Percentiles rank a stretch among this genome's conserved stretches.
Conservation (phyloP, 2,888 invertebrate genomes). For the Mythimna loreyi region DNA sequence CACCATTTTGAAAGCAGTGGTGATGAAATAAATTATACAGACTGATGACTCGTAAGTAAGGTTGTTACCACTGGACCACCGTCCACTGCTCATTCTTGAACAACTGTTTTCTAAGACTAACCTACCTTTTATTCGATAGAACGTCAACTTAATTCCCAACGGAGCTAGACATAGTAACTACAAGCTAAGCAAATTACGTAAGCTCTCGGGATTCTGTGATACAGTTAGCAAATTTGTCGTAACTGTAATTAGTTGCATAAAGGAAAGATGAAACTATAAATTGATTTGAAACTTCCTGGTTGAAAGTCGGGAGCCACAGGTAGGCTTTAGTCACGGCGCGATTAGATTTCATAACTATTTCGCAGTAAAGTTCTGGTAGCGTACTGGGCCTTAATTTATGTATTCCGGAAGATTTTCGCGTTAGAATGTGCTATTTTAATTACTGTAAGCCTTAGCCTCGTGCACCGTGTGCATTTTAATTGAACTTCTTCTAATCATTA, state of each 20-base stretch:
- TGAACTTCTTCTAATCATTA: no score
- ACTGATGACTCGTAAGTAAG: no score
- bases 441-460: neutral
- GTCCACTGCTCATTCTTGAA: no score
- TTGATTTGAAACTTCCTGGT: conserved; percentile 42
- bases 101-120: no score
- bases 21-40: no score
- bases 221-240: conserved; percentile 24
- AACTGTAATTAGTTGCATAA: conserved; percentile 32
- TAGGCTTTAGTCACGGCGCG: conserved; percentile 29
- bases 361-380: conserved; percentile 5
- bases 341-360: conserved; percentile 38
- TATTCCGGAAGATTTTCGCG: neutral
- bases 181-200: neutral
- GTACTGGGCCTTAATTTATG: conserved; percentile 1
- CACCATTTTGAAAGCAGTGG: no score
- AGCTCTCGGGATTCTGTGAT: conserved; percentile 2
- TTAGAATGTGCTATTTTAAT: neutral
- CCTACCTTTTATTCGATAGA: no score
- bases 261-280: conserved; percentile 48
- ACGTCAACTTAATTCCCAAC: neutral
- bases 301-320: conserved; percentile 37
- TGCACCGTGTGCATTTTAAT: no score
- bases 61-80: no score
- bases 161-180: neutral